Conservation (phyloP, 1,140 invertebrate species). For the Rhopalosiphum padi region DNA sequence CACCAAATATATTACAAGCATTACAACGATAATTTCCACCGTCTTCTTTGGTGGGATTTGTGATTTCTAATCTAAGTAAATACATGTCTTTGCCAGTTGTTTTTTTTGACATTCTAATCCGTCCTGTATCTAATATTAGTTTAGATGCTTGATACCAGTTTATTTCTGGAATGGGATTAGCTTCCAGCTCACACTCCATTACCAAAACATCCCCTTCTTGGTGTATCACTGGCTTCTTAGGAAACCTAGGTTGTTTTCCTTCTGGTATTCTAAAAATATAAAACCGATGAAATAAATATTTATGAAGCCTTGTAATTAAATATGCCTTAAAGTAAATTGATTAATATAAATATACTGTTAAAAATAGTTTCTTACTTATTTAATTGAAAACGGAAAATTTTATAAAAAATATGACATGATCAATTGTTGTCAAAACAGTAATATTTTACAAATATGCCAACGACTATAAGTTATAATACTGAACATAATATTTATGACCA, state of each 20-base stretch:
- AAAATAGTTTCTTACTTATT: neutral
- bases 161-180: constrained; percentile 92
- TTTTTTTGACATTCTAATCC: constrained; percentile 88
- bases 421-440: neutral
- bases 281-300: neutral
- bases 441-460: neutral
- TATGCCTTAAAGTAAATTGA: neutral
- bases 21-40: constrained; percentile 99
- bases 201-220: constrained; percentile 92
- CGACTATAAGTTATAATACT: no score
- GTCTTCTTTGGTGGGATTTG: constrained; percentile 92
- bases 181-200: constrained; percentile 95
- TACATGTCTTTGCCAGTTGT: constrained; percentile 88
- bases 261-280: constrained; percentile 81
- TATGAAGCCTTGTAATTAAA: neutral
- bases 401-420: neutral
- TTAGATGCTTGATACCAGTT: constrained; percentile 92
- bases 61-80: constrained; percentile 88
- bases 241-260: constrained; percentile 93
- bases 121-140: constrained; percentile 78
- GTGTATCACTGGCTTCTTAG: constrained; percentile 95
- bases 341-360: neutral
- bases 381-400: neutral
- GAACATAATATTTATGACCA: no score
- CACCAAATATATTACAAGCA: constrained; percentile 96